Percentiles rank a stretch among this genome's conserved stretches.
Evolutionary conservation across 2,888 invertebrate genomes (phyloP).

Genomic region (Troides oblongomaculatus): DNA sequence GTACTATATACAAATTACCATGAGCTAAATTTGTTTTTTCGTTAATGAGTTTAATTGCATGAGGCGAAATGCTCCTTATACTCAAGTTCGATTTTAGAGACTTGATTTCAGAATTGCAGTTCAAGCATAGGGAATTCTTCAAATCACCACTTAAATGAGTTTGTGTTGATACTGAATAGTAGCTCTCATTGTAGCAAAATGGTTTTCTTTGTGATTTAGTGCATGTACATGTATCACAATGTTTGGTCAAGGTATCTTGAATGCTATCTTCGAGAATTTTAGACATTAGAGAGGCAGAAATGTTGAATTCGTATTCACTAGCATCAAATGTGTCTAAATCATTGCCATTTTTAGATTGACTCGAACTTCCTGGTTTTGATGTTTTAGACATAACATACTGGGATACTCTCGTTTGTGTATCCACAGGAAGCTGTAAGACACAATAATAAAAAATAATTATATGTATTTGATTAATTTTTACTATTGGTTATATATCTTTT

Average conservation of each 20-base stretch:
- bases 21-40: slow-evolving; percentile 50
- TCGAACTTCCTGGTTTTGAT: slow-evolving; percentile 65
- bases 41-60: slow-evolving; percentile 57
- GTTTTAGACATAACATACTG: slow-evolving; percentile 85
- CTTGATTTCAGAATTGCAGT: slow-evolving; percentile 81
- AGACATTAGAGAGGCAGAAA: slow-evolving; percentile 93
- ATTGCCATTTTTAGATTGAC: slow-evolving; percentile 62
- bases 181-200: slow-evolving; percentile 76
- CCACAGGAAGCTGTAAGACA: slow-evolving; percentile 88
- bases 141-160: slow-evolving; percentile 75
- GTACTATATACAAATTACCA: slow-evolving; percentile 60
- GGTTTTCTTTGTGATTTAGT: slow-evolving; percentile 77
- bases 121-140: slow-evolving; percentile 78
- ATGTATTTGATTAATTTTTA: neutral
- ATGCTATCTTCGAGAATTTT: slow-evolving; percentile 94
- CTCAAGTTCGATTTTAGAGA: slow-evolving; percentile 66
- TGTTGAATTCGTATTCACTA: slow-evolving; percentile 83
- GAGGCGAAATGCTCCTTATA: slow-evolving; percentile 64
- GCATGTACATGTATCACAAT: slow-evolving; percentile 91
- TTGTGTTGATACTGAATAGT: slow-evolving; percentile 83
- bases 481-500: neutral
- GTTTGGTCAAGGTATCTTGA: slow-evolving; percentile 88
- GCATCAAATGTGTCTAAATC: slow-evolving; percentile 76
- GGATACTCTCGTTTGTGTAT: slow-evolving; percentile 94
- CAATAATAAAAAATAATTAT: neutral